phyloP scores from a whole-genome alignment of 2,797 vertebrate species.

The Neostethus bicornis region DNA sequence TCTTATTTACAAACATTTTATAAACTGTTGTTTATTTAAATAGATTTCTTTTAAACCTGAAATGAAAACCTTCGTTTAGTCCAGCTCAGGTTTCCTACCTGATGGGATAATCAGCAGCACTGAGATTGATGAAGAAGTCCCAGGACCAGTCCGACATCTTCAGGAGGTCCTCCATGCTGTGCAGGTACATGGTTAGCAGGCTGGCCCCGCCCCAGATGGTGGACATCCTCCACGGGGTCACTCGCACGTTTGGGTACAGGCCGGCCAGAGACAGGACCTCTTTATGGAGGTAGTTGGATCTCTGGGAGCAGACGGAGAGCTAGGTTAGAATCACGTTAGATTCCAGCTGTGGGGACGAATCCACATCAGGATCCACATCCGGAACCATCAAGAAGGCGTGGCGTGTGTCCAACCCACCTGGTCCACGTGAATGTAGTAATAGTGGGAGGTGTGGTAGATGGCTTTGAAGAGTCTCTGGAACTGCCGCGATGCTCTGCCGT shows the following conservation, averaged over 20 bases:
- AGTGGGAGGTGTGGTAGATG: conserved; percentile 95
- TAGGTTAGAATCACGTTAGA: not conserved
- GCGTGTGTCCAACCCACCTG: conserved; percentile 64
- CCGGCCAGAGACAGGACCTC: conserved; percentile 85
- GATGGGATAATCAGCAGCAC: conserved; percentile 96
- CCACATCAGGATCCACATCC: too few relatives aligned
- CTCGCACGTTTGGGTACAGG: conserved; percentile 87
- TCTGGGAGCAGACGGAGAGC: conserved; percentile 69
- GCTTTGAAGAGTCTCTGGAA: conserved; percentile 95
- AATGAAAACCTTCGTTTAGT: too few relatives aligned
- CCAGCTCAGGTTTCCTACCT: conserved; percentile 87
- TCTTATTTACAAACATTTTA: too few relatives aligned
- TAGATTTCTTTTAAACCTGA: too few relatives aligned
- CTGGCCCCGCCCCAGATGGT: conserved; percentile 99
- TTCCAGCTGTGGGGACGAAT: too few relatives aligned
- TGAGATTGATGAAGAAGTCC: conserved; percentile 99
- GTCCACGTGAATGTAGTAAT: conserved; percentile 98
- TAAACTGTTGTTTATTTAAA: too few relatives aligned
- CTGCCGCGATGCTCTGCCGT: conserved; percentile 92
- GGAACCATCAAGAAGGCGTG: too few relatives aligned
- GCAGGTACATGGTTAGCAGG: conserved; percentile 92
- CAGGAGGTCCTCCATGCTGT: conserved; percentile 93
- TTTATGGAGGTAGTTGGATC: conserved; percentile 92
- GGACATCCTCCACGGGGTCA: conserved; percentile 95
- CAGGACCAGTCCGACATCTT: conserved; percentile 94